These are phyloP conservation scores for Meloidogyne exigua DNA, from an alignment of 1,140 invertebrate species.

Conservation along the genomic window DNA sequence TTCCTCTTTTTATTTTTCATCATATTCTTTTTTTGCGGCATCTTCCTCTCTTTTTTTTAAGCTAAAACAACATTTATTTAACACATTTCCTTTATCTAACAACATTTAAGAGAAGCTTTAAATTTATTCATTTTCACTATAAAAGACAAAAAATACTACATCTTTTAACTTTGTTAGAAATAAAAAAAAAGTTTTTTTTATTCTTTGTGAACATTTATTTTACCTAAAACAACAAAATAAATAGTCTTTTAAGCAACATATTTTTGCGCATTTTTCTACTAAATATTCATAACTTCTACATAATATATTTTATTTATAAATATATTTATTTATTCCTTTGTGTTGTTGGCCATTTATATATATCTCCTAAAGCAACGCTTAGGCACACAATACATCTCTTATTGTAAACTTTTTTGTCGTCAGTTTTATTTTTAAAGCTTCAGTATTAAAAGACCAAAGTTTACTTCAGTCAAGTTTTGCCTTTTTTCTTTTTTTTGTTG, in stretches of 20 bases:
- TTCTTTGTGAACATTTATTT: too few relatives aligned
- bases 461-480: not conserved
- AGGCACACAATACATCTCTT: not conserved
- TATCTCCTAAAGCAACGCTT: not conserved
- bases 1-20: not conserved
- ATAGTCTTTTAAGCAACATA: not conserved
- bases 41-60: not conserved
- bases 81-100: not conserved
- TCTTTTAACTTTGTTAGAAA: too few relatives aligned
- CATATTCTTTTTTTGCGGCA: not conserved
- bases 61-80: not conserved
- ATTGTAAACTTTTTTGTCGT: not conserved
- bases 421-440: not conserved
- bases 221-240: not conserved
- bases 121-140: not conserved
- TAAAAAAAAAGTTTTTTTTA: too few relatives aligned
- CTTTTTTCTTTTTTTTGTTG: not conserved
- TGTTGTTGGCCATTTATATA: not conserved
- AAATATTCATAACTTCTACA: not conserved
- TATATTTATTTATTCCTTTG: not conserved
- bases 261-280: not conserved
- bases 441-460: not conserved
- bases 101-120: not conserved
- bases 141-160: too few relatives aligned
- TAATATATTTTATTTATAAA: conserved; percentile 5